Evolutionary conservation across 2,113 vertebrate species (phyloP), one percentile per base, ranked within the genome.

Genomic region (Centropristis striata): DNA sequence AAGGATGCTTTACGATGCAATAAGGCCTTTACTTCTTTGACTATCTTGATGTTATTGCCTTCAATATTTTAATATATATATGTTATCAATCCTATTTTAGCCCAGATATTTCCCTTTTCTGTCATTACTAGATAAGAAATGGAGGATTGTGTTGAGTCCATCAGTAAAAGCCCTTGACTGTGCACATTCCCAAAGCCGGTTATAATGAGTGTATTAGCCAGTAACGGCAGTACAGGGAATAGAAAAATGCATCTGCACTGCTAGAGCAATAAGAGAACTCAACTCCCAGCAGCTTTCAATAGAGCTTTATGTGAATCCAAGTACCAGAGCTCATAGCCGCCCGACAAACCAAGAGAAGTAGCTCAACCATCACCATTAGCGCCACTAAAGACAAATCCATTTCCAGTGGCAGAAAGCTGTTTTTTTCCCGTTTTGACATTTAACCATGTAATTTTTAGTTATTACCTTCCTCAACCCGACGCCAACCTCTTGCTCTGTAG

Each of bases 201-300:
- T 88, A 74, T 90, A 92, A 90, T 90, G 89, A 91, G 73, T 86
- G 84, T 86, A 89, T 91, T 88, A 85, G 81, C 80, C 82, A 84
- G 81, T 86, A 89, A 81, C 61, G 63, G 78, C 72, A 81, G 60
- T 83, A 79, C 20, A 32, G 87, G 91, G 83, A 90, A 85, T 87
- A 85, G 63, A 86, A 64, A 85, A 85, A 89, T 84, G 85, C 75
- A 76, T 89, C 51, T 59, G 76, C 81, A 67, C 85, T 88, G 80
- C 55, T 46, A 63, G 37, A 79, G 90, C 80, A 87, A 88, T 89
- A 88, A 85, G 85, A 51, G 49, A 68, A 83, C 81, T 88, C 67
- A 27, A 80, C 80, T 81, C 84, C 85, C 83, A 80, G 85, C 44
- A 89, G 87, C 78, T 78, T 81, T 86, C 78, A 74, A 63, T 73